A percentile compares a stretch with the other conserved stretches of the same genome.
Evolutionary conservation across 1,140 invertebrate genomes (phyloP).

Genomic region (Pemphigus obesinymphae): DNA sequence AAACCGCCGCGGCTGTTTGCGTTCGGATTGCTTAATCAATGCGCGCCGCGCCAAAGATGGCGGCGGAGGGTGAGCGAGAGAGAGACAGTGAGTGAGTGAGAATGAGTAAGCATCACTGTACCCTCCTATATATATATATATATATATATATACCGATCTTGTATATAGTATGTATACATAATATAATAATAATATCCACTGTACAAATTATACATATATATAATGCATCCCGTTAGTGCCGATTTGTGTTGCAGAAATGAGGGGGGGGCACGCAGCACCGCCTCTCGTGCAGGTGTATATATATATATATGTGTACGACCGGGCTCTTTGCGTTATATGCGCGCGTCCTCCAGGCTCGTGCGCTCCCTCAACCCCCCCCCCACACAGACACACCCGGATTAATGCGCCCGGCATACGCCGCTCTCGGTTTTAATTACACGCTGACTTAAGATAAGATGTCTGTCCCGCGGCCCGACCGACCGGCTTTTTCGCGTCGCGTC

Average conservation of each 20-base stretch:
- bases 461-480: background rate
- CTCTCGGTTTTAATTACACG: constrained; percentile 34
- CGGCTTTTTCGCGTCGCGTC: background rate
- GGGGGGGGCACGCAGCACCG: background rate
- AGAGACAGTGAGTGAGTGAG: background rate
- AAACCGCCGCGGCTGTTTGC: constrained; percentile 17
- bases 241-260: background rate
- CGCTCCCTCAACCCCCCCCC: too few relatives aligned
- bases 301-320: background rate
- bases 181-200: too few relatives aligned
- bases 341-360: too few relatives aligned
- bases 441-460: background rate
- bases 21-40: constrained; percentile 26
- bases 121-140: background rate
- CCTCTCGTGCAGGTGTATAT: background rate
- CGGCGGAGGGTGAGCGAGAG: background rate
- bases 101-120: background rate
- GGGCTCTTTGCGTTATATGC: background rate
- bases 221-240: background rate
- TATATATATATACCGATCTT: too few relatives aligned
- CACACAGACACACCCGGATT: background rate
- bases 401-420: background rate
- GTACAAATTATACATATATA: too few relatives aligned
- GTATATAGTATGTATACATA: background rate
- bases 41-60: constrained; percentile 14